Percentiles rank a stretch among this genome's conserved stretches.
Conservation (phyloP, 2,888 invertebrate species). For the Chrysina gloriosa region DNA sequence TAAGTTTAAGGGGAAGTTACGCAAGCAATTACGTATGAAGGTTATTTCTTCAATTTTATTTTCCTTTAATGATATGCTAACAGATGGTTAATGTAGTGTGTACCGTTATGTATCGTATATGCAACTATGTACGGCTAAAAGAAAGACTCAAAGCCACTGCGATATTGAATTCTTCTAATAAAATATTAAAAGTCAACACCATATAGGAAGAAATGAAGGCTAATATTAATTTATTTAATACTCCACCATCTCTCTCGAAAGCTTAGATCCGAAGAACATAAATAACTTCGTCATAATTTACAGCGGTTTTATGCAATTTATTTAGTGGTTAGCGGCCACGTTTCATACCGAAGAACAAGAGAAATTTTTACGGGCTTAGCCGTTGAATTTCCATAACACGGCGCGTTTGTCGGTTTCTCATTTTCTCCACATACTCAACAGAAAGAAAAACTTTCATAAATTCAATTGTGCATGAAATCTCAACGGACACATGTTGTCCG, state of each 20-base stretch:
- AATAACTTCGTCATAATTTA: too few species aligned
- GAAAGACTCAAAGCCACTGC: too few species aligned
- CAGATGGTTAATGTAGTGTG: neutral
- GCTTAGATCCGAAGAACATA: too few species aligned
- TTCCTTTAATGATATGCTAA: neutral
- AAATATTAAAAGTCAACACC: too few species aligned
- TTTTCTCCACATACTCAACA: conserved; percentile 8
- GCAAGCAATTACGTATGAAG: neutral
- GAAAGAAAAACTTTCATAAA: conserved; percentile 21
- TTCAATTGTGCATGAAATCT: conserved; percentile 20
- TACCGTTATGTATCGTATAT: neutral
- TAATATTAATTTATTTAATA: too few species aligned
- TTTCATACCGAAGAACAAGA: neutral
- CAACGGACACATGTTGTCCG: neutral
- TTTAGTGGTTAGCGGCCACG: neutral
- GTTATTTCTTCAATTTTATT: neutral
- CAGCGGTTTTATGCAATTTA: neutral
- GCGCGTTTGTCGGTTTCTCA: conserved; percentile 16
- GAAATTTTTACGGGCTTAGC: conserved; percentile 1
- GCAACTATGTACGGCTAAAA: neutral
- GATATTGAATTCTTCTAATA: too few species aligned
- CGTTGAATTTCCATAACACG: conserved; percentile 11
- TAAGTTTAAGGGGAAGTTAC: neutral
- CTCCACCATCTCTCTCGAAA: too few species aligned
- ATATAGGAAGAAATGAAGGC: too few species aligned